Conservation (phyloP, 2,797 vertebrate species). For the Sandelia bainsii region DNA sequence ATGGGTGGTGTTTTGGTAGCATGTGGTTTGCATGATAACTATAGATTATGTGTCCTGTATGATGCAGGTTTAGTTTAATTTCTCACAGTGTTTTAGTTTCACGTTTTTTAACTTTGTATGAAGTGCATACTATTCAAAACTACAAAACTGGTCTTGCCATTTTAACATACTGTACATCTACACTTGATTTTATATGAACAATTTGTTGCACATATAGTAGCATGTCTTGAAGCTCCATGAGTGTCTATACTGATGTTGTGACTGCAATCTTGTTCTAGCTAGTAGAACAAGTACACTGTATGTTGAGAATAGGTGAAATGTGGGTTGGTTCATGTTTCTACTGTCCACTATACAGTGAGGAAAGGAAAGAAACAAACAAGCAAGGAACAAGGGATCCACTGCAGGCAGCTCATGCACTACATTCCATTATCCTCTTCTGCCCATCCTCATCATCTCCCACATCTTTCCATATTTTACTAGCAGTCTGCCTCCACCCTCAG, state of each 20-base stretch:
- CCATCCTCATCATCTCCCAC: conserved; percentile 1
- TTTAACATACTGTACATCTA: not conserved
- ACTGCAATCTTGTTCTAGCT: no score
- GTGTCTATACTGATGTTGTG: no score
- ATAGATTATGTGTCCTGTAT: not conserved
- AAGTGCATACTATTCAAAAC: no score
- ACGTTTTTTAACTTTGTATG: not conserved
- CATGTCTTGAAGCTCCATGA: no score
- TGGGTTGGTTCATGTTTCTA: conserved; percentile 3
- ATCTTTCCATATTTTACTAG: conserved; percentile 20
- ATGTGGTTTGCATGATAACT: conserved; percentile 8
- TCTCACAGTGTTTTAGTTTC: not conserved
- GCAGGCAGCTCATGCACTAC: conserved; percentile 16
- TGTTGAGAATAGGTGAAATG: not conserved
- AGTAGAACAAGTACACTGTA: not conserved
- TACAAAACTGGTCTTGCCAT: no score
- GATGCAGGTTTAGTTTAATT: not conserved
- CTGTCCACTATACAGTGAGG: conserved; percentile 4
- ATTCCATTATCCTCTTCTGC: conserved; percentile 16
- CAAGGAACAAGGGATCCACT: not conserved
- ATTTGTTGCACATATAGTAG: not conserved
- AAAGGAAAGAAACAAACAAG: not conserved
- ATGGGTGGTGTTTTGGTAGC: conserved; percentile 21
- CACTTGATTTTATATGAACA: not conserved
- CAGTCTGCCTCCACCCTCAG: conserved; percentile 30